Evolutionary conservation across 2,113 vertebrate species (phyloP).

Genomic region (Hystrix cristata): DNA sequence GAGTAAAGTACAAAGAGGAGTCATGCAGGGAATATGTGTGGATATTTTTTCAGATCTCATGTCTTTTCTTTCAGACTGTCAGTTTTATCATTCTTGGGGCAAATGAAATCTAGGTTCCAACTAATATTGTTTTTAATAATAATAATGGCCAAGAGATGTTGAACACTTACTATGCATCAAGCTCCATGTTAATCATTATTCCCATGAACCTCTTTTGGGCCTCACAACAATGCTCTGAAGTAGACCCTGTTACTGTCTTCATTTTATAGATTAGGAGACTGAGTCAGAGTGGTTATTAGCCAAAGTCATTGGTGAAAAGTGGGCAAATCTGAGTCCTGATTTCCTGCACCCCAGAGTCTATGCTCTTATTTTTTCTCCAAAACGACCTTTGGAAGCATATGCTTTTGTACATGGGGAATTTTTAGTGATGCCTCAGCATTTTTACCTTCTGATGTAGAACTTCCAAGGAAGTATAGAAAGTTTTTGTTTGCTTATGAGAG

Average conservation of each 20-base stretch:
- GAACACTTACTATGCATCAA: not conserved
- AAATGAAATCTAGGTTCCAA: constrained; percentile 30
- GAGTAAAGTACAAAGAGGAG: not conserved
- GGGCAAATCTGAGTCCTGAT: not conserved
- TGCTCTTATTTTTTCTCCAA: not conserved
- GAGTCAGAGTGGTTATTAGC: not conserved
- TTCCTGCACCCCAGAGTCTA: not conserved
- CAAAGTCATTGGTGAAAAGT: not conserved
- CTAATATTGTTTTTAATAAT: not conserved
- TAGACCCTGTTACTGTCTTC: not conserved
- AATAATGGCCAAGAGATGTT: not conserved
- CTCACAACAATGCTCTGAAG: not conserved
- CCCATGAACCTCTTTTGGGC: not conserved
- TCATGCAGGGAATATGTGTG: not conserved
- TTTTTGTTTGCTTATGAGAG: not conserved
- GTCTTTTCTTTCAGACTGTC: constrained; percentile 32
- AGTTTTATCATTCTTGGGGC: not conserved
- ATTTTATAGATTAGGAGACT: not conserved
- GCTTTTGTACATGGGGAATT: not conserved
- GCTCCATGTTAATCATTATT: not conserved
- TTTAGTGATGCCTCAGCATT: not conserved
- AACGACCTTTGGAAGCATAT: not conserved
- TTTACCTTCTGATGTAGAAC: not conserved
- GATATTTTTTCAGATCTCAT: not conserved
- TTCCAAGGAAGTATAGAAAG: not conserved